Percentiles rank a stretch among this genome's conserved stretches.
These are phyloP conservation scores for Macheiramphus alcinus DNA, from an alignment of 2,113 vertebrate species.

Conservation along the genomic window DNA sequence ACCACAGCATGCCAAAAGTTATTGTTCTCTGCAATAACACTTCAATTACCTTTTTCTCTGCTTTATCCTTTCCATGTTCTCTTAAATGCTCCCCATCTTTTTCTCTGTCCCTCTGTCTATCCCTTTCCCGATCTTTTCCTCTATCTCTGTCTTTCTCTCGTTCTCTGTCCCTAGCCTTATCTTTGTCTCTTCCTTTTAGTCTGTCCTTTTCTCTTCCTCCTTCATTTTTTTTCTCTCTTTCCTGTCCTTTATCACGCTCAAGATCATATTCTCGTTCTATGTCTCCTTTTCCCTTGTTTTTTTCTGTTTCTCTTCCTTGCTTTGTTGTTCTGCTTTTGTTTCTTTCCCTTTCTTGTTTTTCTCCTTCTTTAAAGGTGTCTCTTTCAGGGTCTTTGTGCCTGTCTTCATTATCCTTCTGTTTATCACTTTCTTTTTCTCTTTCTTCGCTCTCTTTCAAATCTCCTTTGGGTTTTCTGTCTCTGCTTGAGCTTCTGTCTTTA, in stretches of 20 bases:
- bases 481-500: conserved; percentile 76
- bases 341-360: conserved; percentile 62
- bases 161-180: conserved; percentile 66
- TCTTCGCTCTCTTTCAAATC: conserved; percentile 71
- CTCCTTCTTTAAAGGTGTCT: conserved; percentile 31
- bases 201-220: conserved; percentile 64
- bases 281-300: conserved; percentile 32
- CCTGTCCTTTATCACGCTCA: neutral
- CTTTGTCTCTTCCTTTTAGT: conserved; percentile 39
- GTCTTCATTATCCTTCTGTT: conserved; percentile 36
- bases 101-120: conserved; percentile 56
- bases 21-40: neutral
- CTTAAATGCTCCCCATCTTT: conserved; percentile 52
- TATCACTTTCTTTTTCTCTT: conserved; percentile 69
- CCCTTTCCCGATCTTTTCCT: conserved; percentile 69
- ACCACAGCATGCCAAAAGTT: rapidly evolving
- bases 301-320: conserved; percentile 51
- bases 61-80: conserved; percentile 59
- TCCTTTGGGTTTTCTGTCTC: conserved; percentile 76
- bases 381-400: conserved; percentile 19
- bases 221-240: conserved; percentile 60
- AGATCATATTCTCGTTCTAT: neutral
- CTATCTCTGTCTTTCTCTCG: conserved; percentile 67
- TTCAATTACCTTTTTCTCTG: conserved; percentile 70
- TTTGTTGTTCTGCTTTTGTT: neutral